A percentile compares a stretch with the other conserved stretches of the same genome.
These are phyloP conservation scores for Xyrauchen texanus DNA, from an alignment of 2,113 vertebrate genomes.

Conservation along the genomic window DNA sequence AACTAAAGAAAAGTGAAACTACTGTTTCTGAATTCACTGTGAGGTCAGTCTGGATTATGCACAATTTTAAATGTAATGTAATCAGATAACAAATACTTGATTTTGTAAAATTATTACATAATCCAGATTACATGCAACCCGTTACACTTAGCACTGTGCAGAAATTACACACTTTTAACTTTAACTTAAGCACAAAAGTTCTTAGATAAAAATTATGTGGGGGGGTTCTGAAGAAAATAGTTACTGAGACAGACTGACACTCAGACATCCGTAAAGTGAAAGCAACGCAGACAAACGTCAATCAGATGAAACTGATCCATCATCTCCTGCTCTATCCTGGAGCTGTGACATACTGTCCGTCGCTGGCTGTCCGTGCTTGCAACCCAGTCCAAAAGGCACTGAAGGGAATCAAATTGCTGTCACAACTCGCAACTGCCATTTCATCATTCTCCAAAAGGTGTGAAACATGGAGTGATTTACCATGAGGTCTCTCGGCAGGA, in stretches of 20 bases:
- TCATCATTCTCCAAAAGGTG: slow-evolving; percentile 36
- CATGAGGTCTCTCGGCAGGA: slow-evolving; percentile 32
- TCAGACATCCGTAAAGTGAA: not conserved
- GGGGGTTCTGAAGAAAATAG: no score
- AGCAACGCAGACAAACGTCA: slow-evolving; percentile 42
- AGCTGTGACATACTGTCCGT: slow-evolving; percentile 28
- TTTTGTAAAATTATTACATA: no score
- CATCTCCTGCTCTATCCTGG: slow-evolving; percentile 37
- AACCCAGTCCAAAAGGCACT: slow-evolving; percentile 12
- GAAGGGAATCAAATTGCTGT: slow-evolving; percentile 43
- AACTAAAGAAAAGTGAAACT: no score
- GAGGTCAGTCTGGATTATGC: no score
- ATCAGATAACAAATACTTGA: no score
- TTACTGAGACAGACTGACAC: slow-evolving; percentile 1
- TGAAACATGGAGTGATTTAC: slow-evolving; percentile 44
- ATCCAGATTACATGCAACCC: no score
- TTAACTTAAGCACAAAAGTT: no score
- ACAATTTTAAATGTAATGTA: no score
- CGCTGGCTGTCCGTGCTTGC: not conserved
- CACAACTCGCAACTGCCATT: slow-evolving; percentile 38
- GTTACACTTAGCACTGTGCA: no score
- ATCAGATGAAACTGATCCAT: slow-evolving; percentile 51
- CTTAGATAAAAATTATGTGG: no score
- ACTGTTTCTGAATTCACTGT: no score
- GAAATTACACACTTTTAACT: no score